phyloP scores from a whole-genome alignment of 2,797 vertebrate genomes.

The Emys orbicularis region DNA sequence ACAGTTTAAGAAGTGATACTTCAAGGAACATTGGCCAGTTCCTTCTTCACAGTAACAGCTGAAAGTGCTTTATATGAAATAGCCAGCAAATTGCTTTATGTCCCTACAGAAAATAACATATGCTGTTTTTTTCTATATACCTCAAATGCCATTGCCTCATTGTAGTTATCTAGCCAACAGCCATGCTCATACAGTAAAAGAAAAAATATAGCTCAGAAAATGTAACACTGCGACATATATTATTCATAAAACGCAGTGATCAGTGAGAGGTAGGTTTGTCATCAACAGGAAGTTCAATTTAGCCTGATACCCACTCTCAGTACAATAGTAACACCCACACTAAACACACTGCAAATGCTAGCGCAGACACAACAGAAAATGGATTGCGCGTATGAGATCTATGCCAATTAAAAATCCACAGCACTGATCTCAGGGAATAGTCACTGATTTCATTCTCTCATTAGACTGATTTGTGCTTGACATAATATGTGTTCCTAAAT shows the following conservation, averaged over 20 bases:
- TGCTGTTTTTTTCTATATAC: not conserved
- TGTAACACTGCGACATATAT: conserved; percentile 39
- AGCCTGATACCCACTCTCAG: conserved; percentile 4
- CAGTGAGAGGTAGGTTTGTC: conserved; percentile 56
- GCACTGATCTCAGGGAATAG: conserved; percentile 48
- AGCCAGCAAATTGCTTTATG: conserved; percentile 9
- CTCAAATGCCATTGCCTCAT: conserved; percentile 14
- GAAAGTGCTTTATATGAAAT: conserved; percentile 39
- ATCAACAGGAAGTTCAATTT: conserved; percentile 48
- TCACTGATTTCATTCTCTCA: conserved; percentile 22
- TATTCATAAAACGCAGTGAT: conserved; percentile 66
- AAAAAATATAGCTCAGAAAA: conserved; percentile 7
- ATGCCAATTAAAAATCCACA: conserved; percentile 56
- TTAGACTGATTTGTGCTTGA: conserved; percentile 38
- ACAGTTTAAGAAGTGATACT: conserved; percentile 42
- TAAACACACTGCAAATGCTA: conserved; percentile 40
- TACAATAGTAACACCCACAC: conserved; percentile 40
- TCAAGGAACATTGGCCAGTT: conserved; percentile 60
- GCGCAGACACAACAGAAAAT: conserved; percentile 58
- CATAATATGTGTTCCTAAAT: conserved; percentile 49
- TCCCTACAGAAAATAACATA: conserved; percentile 55
- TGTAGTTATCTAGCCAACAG: not conserved
- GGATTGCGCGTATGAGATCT: conserved; percentile 33
- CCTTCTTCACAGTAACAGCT: conserved; percentile 46
- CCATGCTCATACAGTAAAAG: conserved; percentile 53